These are phyloP conservation scores for Peromyscus californicus DNA, from an alignment of 2,113 vertebrate species.

Conservation along the genomic window DNA sequence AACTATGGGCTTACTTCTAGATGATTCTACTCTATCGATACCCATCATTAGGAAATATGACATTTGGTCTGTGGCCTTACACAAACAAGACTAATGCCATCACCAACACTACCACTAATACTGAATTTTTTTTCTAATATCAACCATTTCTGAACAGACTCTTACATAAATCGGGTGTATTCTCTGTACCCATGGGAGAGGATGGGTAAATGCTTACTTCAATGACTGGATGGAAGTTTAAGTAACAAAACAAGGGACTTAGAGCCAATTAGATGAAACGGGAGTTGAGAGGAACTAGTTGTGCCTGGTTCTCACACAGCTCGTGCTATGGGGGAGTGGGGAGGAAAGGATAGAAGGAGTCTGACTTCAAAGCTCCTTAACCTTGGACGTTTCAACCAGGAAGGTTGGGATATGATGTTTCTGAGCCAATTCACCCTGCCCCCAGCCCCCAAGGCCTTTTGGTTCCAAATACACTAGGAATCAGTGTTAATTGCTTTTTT, in stretches of 20 bases:
- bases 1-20: conserved; percentile 10
- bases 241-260: background rate
- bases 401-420: background rate
- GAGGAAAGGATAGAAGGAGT: background rate
- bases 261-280: background rate
- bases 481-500: conserved; percentile 72
- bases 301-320: conserved; percentile 1
- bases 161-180: background rate
- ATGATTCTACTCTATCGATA: conserved; percentile 14
- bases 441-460: background rate
- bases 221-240: background rate
- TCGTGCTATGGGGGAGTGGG: background rate
- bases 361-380: conserved; percentile 37
- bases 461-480: conserved; percentile 66
- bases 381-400: conserved; percentile 37
- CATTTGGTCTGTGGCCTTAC: conserved; percentile 1
- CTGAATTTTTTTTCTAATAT: background rate
- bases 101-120: background rate
- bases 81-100: background rate
- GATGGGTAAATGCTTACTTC: background rate
- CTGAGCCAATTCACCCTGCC: conserved; percentile 31
- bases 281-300: background rate
- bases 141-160: conserved; percentile 12
- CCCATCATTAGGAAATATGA: conserved; percentile 16
- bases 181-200: background rate